Evolutionary conservation across 2,888 invertebrate species (phyloP).

Genomic region (Eilema depressum): DNA sequence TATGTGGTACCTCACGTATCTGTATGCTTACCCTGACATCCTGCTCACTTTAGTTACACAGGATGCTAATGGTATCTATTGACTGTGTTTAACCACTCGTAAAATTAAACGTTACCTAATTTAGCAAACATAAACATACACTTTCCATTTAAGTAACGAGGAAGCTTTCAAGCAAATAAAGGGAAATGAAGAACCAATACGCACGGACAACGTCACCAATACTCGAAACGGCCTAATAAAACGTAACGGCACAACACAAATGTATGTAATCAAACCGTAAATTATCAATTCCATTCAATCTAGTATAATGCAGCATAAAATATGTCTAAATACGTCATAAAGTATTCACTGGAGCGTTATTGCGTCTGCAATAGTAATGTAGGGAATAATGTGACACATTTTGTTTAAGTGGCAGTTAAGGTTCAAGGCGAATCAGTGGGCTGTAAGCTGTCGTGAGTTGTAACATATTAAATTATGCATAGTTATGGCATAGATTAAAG

Average conservation of each 20-base stretch:
- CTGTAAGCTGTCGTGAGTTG: constrained; percentile 36
- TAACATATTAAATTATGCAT: constrained; percentile 42
- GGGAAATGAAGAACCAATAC: constrained; percentile 16
- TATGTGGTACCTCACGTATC: not conserved
- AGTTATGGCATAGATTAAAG: constrained; percentile 30
- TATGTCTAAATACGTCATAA: constrained; percentile 63
- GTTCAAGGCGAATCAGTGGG: constrained; percentile 48
- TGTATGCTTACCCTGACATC: not conserved
- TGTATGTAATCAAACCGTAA: constrained; percentile 56
- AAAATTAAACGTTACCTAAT: not conserved
- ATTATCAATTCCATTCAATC: constrained; percentile 60
- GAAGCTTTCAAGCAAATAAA: constrained; percentile 15
- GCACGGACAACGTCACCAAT: constrained; percentile 19
- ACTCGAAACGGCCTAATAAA: constrained; percentile 49
- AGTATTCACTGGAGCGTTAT: constrained; percentile 63
- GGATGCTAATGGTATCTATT: not conserved
- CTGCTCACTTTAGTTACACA: not conserved
- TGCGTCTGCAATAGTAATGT: constrained; percentile 55
- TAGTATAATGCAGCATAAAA: constrained; percentile 60
- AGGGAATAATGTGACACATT: constrained; percentile 60
- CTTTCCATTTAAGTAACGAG: not conserved
- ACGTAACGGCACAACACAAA: constrained; percentile 52
- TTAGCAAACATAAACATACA: not conserved
- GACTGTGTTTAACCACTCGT: not conserved
- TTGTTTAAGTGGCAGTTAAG: constrained; percentile 64